Base-by-base conservation (phyloP, 2,888 invertebrate species). In the Coecobrya sp. region DNA sequence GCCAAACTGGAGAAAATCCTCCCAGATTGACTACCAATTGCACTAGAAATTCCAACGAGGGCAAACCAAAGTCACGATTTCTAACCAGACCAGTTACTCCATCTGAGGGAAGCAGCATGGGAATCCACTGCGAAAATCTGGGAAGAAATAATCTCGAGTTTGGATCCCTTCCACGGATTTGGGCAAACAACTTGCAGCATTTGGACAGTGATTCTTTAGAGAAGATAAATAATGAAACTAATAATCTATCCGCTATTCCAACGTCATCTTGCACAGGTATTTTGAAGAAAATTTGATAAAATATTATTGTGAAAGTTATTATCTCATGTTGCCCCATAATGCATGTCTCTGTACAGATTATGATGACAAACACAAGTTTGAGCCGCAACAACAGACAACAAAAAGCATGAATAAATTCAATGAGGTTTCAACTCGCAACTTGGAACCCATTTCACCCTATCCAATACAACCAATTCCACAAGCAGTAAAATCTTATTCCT, bases 61-160 rank as follows among this genome's bases (percentile, higher is more conserved):
- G 79, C 81, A 81, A 82, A 45, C 86, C 90, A 49, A 65, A 82
- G 49, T 88, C 92, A 25, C 62, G 93, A 62, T 89, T 92, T 55
- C 73, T 94, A 55, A 94, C 94, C 5, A 93, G 94, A 82, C 94
- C 94, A 0, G 92, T 94, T 13, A 93, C 93, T 36, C 89, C 93
- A 25, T 92, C 93, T 4, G 94, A 94, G 86, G 88, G 94, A 93
- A 91, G 22, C 59, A 10, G 27, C n/a, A 59, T 4, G 19, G 27
- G 36, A 73, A 62, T 36, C 27, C 36, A 68, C 16, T 19, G 62
- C 65, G 84, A 73, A 55, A 25, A 55, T 59, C 25, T 13, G 10
- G 55, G n/a, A 30, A 22, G 30, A 13, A 68, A 30, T 0, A 27
- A 68, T 10, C 2, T 82, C 19, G 91, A 87, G 59, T 87, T 91